phyloP scores from a whole-genome alignment of 2,797 vertebrate species.

The Lepidocolaptes lacrymiger region DNA sequence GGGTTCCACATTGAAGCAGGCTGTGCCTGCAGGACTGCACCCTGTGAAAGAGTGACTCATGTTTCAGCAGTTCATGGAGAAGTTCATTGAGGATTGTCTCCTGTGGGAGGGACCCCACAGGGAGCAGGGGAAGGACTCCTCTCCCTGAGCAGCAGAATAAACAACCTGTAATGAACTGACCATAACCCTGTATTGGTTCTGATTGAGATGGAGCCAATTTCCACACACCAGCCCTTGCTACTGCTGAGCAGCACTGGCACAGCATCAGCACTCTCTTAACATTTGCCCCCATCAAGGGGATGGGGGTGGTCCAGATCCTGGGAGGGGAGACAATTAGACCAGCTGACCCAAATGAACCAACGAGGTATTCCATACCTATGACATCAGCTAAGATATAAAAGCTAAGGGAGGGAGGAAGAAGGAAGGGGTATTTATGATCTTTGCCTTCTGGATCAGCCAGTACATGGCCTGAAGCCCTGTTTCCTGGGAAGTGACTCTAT shows the following conservation, averaged over 20 bases:
- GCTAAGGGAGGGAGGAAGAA: neutral
- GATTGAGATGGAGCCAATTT: neutral
- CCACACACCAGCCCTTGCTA: neutral
- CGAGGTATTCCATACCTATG: neutral
- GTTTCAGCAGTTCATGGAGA: neutral
- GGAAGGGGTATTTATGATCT: neutral
- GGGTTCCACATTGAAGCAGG: neutral
- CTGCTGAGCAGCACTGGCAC: neutral
- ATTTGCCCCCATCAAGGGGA: neutral
- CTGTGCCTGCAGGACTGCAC: neutral
- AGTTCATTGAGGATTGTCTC: neutral
- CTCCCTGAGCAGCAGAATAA: neutral
- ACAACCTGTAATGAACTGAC: neutral
- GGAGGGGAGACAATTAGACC: neutral
- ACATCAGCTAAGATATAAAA: neutral
- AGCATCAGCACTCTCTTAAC: neutral
- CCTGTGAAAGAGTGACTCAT: neutral
- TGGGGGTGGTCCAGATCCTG: neutral
- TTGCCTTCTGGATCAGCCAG: neutral
- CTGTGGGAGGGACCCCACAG: neutral
- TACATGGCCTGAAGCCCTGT: neutral
- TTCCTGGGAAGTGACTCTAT: neutral
- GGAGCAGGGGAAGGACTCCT: neutral
- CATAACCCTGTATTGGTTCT: neutral
- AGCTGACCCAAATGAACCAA: neutral